phyloP scores from a whole-genome alignment of 2,797 vertebrate genomes.

The Rallus crepitans region DNA sequence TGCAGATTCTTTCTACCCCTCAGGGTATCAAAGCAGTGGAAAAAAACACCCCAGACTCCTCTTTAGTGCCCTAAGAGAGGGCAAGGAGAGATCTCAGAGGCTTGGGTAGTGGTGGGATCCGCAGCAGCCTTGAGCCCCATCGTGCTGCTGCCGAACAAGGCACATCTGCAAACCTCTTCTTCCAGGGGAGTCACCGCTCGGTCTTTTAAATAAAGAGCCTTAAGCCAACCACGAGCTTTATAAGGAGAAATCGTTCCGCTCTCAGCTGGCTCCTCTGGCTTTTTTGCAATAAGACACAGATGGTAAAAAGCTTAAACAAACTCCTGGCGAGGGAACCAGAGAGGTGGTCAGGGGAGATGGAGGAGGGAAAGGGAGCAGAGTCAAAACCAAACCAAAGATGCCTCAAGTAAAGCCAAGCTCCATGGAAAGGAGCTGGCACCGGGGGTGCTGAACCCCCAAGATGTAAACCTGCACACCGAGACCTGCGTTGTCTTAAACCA shows the following conservation, averaged over 20 bases:
- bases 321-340: background rate
- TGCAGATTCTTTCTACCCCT: background rate
- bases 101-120: background rate
- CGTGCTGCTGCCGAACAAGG: background rate
- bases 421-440: background rate
- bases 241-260: background rate
- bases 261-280: background rate
- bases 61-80: too few relatives aligned
- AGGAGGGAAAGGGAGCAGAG: background rate
- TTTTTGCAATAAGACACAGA: background rate
- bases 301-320: background rate
- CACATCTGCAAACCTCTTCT: background rate
- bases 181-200: background rate
- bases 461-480: background rate
- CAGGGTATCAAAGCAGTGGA: accelerated
- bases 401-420: background rate
- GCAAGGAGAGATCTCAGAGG: background rate
- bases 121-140: background rate
- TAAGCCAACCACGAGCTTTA: background rate
- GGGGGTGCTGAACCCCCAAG: background rate
- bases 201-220: background rate
- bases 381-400: background rate
- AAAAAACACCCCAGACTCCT: background rate
- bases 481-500: too few relatives aligned
- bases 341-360: background rate